Evolutionary conservation across 2,113 vertebrate species (phyloP), one percentile per base, ranked within the genome.

Genomic region (Grammomys dolichurus): DNA sequence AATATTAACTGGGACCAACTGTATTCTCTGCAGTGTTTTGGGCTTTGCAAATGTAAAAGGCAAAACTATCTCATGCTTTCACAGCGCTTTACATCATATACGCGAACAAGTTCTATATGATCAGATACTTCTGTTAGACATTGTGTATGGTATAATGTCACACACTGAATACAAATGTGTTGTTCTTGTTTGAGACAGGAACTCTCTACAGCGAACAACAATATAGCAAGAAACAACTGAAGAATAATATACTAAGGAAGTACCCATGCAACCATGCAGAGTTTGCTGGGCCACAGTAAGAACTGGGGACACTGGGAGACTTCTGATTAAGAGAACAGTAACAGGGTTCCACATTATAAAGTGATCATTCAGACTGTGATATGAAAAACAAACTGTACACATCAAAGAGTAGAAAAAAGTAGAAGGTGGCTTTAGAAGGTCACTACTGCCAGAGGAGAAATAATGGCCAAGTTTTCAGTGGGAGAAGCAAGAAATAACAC

Each of bases 1-100:
- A 82, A 16, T 54, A 96, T 65, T 90, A 80, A 95, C 10, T 60
- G 40, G 69, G 48, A 33, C 75, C n/a, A 40, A 76, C 9, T 60
- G 16, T 70, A 13, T 9, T 75, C 33, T 13, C 43, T 16, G 46
- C 56, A 75, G 56, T 75, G 1, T 73, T 90, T n/a, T 78, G 9
- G 81, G 13, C 56, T 60, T 84, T 84, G 58, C 4, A 22, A 84
- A 63, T 43, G 7, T 24, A 63, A 84, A 84, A 63, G 51, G 56
- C 65, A 82, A 91, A 92, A 92, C 89, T 3, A 67, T 19, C 56
- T 48, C n/a, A 77, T 54, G 77, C 43, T 92, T 85, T 85, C 85
- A 82, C 36, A 88, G 40, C 76, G 14, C 20, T 63, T 84, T 3
- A 56, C 28, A 81, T 93, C 46, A 19, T 51, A 60, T 69, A 69